A percentile compares a stretch with the other conserved stretches of the same genome.
phyloP scores from a whole-genome alignment of 2,113 vertebrate species.

The Machaerirhynchus nigripectus region DNA sequence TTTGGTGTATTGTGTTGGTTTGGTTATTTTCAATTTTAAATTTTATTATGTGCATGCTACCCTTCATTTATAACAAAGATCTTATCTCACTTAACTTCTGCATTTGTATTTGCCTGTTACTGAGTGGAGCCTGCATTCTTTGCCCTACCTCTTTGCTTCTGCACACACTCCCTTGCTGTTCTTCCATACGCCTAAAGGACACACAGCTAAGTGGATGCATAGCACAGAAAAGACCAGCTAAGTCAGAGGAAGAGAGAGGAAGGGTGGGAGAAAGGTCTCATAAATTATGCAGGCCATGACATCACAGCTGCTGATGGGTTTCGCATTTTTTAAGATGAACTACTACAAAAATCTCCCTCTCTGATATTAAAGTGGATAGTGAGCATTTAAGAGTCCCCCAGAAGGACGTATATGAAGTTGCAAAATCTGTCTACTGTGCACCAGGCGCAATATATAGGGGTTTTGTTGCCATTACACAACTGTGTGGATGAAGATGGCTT shows the following conservation, averaged over 20 bases:
- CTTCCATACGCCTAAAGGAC: background rate
- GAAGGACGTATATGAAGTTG: background rate
- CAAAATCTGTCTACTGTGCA: background rate
- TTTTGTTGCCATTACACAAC: background rate
- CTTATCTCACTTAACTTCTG: background rate
- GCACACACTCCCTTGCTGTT: background rate
- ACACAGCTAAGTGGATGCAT: background rate
- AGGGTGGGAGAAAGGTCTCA: background rate
- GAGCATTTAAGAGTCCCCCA: background rate
- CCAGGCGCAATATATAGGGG: rapidly evolving
- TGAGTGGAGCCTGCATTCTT: background rate
- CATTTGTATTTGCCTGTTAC: background rate
- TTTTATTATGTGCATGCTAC: background rate
- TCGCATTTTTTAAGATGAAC: conserved; percentile 9
- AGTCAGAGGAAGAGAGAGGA: background rate
- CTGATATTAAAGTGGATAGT: background rate
- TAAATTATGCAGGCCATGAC: conserved; percentile 7
- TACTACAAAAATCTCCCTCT: conserved; percentile 1
- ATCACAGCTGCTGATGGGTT: conserved; percentile 41
- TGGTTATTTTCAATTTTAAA: background rate
- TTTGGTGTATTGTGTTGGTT: background rate
- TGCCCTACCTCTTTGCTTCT: background rate
- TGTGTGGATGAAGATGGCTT: background rate
- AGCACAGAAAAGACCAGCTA: background rate
- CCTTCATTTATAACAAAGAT: background rate